Conservation (phyloP, 2,888 invertebrate species). For the Phaonia tiefii region DNA sequence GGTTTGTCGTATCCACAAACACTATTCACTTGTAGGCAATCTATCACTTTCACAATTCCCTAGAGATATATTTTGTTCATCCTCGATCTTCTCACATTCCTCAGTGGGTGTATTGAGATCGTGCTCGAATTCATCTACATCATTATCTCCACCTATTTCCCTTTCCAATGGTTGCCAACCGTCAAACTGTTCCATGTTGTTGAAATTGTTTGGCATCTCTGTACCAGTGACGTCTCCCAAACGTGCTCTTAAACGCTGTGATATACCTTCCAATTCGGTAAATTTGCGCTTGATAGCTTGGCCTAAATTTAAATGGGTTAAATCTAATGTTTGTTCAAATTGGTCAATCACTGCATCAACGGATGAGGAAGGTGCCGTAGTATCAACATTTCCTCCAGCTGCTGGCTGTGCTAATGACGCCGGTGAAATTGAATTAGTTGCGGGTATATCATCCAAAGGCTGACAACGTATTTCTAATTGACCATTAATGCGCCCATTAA, state of each 20-base stretch:
- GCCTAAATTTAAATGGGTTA: slow-evolving; percentile 74
- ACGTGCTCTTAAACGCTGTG: slow-evolving; percentile 83
- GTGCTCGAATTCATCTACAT: slow-evolving; percentile 82
- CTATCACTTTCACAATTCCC: slow-evolving; percentile 54
- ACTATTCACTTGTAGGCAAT: slow-evolving; percentile 62
- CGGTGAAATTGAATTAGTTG: not conserved
- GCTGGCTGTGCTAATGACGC: not conserved
- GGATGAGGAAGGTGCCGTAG: slow-evolving; percentile 28
- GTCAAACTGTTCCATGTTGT: slow-evolving; percentile 77
- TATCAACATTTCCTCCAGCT: not conserved
- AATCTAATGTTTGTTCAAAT: slow-evolving; percentile 75
- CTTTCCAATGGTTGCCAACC: slow-evolving; percentile 74
- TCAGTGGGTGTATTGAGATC: slow-evolving; percentile 81
- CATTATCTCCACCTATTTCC: slow-evolving; percentile 81
- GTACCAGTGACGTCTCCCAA: slow-evolving; percentile 83
- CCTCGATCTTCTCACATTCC: slow-evolving; percentile 52
- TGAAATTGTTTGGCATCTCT: slow-evolving; percentile 81
- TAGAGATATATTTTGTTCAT: slow-evolving; percentile 69
- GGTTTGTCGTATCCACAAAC: slow-evolving; percentile 65
- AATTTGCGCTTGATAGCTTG: slow-evolving; percentile 83
- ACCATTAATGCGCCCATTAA: slow-evolving; percentile 83
- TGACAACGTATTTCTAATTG: slow-evolving; percentile 84
- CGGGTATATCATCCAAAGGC: slow-evolving; percentile 81
- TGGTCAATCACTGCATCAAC: slow-evolving; percentile 74
- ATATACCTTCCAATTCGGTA: slow-evolving; percentile 84